Percentiles rank a stretch among this genome's conserved stretches.
These are phyloP conservation scores for Blera fallax DNA, from an alignment of 2,888 invertebrate species.

Conservation along the genomic window DNA sequence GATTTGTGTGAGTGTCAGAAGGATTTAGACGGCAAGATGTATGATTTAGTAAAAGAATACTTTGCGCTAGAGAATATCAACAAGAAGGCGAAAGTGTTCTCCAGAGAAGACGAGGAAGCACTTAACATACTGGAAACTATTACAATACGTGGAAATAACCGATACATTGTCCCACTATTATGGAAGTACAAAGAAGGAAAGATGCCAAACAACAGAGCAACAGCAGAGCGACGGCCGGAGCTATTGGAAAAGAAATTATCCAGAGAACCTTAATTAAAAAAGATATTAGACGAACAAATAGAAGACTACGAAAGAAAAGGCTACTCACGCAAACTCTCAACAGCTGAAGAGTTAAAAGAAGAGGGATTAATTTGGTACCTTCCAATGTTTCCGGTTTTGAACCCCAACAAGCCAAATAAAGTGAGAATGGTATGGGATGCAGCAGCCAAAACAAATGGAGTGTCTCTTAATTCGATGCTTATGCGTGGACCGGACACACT, in stretches of 20 bases:
- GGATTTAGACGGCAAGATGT: not conserved
- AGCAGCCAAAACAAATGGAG: constrained; percentile 73
- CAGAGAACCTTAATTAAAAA: constrained; percentile 27
- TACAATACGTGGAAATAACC: not conserved
- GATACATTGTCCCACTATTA: constrained; percentile 55
- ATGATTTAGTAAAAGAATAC: not conserved
- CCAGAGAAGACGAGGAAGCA: not conserved
- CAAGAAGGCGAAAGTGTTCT: not conserved
- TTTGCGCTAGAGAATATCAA: not conserved
- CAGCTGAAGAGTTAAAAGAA: constrained; percentile 29
- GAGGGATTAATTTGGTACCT: constrained; percentile 74
- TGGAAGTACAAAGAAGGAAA: constrained; percentile 66
- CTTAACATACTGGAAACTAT: not conserved
- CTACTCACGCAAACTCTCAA: constrained; percentile 73
- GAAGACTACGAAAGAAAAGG: constrained; percentile 41
- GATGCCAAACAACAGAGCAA: constrained; percentile 71
- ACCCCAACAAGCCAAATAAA: constrained; percentile 75
- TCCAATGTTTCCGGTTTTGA: constrained; percentile 68
- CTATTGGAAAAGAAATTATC: constrained; percentile 63
- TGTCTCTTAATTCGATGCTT: constrained; percentile 74
- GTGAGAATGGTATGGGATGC: constrained; percentile 76
- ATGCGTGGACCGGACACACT: constrained; percentile 77
- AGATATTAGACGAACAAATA: constrained; percentile 23
- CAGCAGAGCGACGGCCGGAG: constrained; percentile 54
- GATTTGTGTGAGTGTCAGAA: not conserved